Percentiles rank a stretch among this genome's conserved stretches.
phyloP scores from a whole-genome alignment of 2,113 vertebrate species.

The Actenoides lindsayi region DNA sequence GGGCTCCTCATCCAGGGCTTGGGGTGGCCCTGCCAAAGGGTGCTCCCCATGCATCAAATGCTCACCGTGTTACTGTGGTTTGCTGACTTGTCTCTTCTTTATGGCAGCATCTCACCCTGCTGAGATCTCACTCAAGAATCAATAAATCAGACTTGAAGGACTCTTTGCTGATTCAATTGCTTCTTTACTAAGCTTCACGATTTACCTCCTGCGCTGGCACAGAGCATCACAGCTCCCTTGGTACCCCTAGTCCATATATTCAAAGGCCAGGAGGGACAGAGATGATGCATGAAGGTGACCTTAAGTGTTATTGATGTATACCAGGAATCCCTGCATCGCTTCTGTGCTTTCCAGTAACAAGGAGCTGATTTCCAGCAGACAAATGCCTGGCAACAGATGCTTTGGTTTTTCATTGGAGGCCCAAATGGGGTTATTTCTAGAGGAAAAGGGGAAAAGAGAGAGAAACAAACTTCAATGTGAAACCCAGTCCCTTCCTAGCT shows the following conservation, averaged over 20 bases:
- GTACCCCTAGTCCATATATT: background rate
- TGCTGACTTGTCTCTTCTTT: background rate
- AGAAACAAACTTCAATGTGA: background rate
- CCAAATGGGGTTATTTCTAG: conserved; percentile 39
- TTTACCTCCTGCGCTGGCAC: background rate
- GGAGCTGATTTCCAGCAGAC: conserved; percentile 28
- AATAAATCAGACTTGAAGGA: conserved; percentile 51
- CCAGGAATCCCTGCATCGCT: background rate
- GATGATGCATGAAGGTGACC: background rate
- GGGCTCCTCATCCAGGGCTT: background rate
- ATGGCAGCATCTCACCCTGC: background rate
- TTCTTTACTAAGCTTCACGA: background rate
- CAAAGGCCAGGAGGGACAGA: background rate
- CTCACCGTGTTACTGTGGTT: background rate
- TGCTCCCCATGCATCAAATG: accelerated
- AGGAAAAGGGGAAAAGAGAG: background rate
- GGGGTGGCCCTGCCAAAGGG: background rate
- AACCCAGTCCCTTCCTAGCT: background rate
- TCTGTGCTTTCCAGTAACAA: background rate
- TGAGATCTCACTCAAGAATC: background rate
- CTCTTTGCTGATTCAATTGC: background rate
- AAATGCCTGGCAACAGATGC: conserved; percentile 9
- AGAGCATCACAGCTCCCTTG: background rate
- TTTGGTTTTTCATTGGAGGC: background rate
- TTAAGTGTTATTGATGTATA: background rate